These are phyloP conservation scores for Gambusia holbrooki DNA, from an alignment of 2,113 vertebrate genomes.

Conservation along the genomic window DNA sequence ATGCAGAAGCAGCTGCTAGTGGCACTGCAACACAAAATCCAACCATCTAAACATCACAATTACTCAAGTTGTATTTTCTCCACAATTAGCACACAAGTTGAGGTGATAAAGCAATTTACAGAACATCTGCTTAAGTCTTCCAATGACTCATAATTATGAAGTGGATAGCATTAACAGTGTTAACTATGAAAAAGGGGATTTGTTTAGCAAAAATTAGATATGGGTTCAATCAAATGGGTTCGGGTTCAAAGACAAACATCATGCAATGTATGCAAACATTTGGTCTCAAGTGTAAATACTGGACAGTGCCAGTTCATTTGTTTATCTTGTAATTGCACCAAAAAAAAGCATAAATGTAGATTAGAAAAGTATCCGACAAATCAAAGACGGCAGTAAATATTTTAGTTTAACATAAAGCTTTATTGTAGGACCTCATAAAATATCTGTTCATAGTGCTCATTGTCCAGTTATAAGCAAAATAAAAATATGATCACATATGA, in stretches of 20 bases:
- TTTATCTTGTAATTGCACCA: too few species aligned
- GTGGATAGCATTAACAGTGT: background rate
- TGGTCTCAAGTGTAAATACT: background rate
- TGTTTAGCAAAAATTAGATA: background rate
- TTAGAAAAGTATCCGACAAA: slow-evolving; percentile 52
- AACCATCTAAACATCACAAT: slow-evolving; percentile 68
- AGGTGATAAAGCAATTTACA: background rate
- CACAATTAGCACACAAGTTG: slow-evolving; percentile 13
- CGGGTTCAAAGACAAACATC: too few species aligned
- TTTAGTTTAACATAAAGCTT: slow-evolving; percentile 68
- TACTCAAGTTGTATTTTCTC: slow-evolving; percentile 13
- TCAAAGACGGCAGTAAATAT: slow-evolving; percentile 66
- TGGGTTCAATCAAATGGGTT: too few species aligned
- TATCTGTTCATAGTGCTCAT: slow-evolving; percentile 59
- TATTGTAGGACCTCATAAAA: slow-evolving; percentile 67
- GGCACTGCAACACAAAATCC: slow-evolving; percentile 79
- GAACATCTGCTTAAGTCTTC: background rate
- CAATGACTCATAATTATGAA: background rate
- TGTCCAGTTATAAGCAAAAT: slow-evolving; percentile 58
- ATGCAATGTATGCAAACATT: too few species aligned
- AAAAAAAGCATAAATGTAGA: background rate
- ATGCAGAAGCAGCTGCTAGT: slow-evolving; percentile 59
- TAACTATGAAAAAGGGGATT: background rate
- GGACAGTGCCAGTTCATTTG: background rate
- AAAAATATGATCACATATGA: slow-evolving; percentile 51